Conservation (phyloP, 1,140 invertebrate genomes). For the Armadillidium nasatum region DNA sequence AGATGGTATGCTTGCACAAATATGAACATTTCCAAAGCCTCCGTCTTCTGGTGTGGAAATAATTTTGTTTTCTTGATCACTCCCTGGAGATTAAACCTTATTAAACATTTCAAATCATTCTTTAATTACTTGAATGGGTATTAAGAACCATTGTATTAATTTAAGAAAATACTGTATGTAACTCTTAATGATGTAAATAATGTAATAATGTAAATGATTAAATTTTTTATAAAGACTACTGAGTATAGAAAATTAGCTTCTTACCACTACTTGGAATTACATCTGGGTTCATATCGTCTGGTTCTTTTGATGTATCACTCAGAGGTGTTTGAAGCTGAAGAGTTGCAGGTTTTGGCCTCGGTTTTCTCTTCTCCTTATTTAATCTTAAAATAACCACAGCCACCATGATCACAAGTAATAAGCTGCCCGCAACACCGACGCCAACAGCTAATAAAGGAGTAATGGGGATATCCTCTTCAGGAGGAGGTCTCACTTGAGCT, state of each 20-base stretch:
- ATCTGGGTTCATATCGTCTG: not conserved
- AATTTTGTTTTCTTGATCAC: slow-evolving; percentile 25
- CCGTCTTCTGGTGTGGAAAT: slow-evolving; percentile 31
- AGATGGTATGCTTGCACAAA: slow-evolving; percentile 29
- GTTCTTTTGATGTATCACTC: not conserved
- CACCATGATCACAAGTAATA: slow-evolving; percentile 37
- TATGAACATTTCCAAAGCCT: slow-evolving; percentile 31
- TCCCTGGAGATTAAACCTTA: not conserved
- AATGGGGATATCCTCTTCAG: slow-evolving; percentile 34
- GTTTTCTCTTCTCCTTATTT: slow-evolving; percentile 26
- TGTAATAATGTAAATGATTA: too few relatives aligned
- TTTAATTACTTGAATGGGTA: too few relatives aligned
- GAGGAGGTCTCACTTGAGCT: slow-evolving; percentile 39
- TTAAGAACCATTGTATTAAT: too few relatives aligned
- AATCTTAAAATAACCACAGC: slow-evolving; percentile 34
- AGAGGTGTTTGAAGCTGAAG: not conserved
- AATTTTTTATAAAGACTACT: too few relatives aligned
- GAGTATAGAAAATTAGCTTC: not conserved
- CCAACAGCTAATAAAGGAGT: slow-evolving; percentile 36
- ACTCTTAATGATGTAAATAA: too few relatives aligned
- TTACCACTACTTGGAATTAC: slow-evolving; percentile 20
- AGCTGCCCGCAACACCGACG: slow-evolving; percentile 36
- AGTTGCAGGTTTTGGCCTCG: not conserved
- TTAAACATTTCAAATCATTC: too few relatives aligned
- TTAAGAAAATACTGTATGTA: too few relatives aligned